phyloP scores from a whole-genome alignment of 2,888 invertebrate species.

The Trichogramma dendrolimi region DNA sequence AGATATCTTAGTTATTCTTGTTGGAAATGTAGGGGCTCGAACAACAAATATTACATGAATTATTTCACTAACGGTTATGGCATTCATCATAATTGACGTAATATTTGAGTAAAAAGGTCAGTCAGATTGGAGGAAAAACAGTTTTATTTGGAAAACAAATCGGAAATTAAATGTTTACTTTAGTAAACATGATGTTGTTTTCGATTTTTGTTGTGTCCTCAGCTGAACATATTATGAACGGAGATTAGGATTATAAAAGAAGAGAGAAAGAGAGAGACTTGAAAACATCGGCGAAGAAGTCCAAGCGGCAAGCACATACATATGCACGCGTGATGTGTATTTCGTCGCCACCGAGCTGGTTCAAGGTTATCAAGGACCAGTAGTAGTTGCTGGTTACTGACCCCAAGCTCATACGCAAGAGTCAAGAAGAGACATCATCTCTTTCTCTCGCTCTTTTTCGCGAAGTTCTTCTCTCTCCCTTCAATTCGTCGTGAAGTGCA shows the following conservation, averaged over 20 bases:
- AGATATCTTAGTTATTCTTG: no score
- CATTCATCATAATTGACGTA: no score
- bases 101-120: no score
- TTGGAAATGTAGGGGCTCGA: no score
- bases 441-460: conserved; percentile 26
- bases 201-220: background rate
- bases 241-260: background rate
- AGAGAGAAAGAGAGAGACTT: background rate
- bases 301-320: no score
- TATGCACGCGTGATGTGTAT: no score
- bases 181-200: conserved; percentile 1
- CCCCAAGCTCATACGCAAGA: conserved; percentile 30
- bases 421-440: background rate
- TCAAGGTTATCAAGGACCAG: conserved; percentile 41
- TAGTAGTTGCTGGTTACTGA: conserved; percentile 42
- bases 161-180: background rate
- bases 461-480: background rate
- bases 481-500: background rate
- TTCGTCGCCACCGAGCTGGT: conserved; percentile 25
- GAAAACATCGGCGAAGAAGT: background rate
- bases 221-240: background rate
- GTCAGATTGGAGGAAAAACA: background rate
- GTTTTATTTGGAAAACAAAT: background rate
- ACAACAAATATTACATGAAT: no score
- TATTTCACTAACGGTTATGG: no score